Evolutionary conservation across 2,797 vertebrate genomes (phyloP), one percentile per base, ranked within the genome.

Genomic region (Microctenopoma stevenorrisi): DNA sequence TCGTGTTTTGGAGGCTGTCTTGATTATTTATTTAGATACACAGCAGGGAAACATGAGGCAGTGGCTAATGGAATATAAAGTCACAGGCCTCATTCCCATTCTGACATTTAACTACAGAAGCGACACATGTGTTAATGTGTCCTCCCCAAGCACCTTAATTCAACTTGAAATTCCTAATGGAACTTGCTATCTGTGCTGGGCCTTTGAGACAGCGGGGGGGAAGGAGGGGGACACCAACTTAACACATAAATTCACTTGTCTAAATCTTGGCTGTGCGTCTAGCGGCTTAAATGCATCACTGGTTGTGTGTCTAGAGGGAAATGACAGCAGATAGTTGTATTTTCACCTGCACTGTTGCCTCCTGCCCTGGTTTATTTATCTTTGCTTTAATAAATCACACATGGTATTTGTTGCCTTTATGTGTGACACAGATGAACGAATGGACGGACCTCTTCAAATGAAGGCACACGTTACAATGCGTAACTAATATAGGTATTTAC

Each of bases 1-100:
- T 95, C 86, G 76, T 93, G 84, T 93, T 95, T 92, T 93, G 93
- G 90, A 92, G 92, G 85, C 92, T 93, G 90, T 88, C 91, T 91
- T 72, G 88, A 94, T 95, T 91, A 94, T 94, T 95, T 95, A 94
- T 92, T 93, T 94, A 95, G 91, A 90, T 87, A 82, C 90, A 88
- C 88, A 92, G 92, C 87, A 88, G 91, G 90, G 92, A 93, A 90
- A 94, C 90, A 92, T 81, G 89, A 91, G 86, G 88, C 88, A 66
- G 42, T 59, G 80, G 91, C 93, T 94, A 95, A 92, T 93, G 92
- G 91, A 92, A 88, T 93, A 94, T 94, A 93, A 93, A 93, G 93
- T 93, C 92, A 86, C 87, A 91, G 92, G 86, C 90, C 88, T 93
- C 90, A 88, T 92, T 91, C 92, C 92, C 92, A 91, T 90, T 92